phyloP scores from a whole-genome alignment of 2,113 vertebrate species.

The Clarias macrocephalus region DNA sequence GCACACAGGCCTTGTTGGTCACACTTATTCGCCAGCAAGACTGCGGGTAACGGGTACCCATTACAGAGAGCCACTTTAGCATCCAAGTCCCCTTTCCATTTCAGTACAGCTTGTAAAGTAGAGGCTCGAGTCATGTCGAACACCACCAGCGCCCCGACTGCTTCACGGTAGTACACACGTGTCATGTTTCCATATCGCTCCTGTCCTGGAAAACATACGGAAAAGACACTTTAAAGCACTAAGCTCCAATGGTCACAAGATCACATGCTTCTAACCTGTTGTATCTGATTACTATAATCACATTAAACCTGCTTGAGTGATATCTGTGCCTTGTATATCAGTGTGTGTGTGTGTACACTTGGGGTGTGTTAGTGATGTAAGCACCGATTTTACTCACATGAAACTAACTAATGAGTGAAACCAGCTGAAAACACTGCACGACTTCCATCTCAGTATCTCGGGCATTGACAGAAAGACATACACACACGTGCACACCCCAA shows the following conservation, averaged over 20 bases:
- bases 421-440: constrained; percentile 62
- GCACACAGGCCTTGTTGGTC: constrained; percentile 76
- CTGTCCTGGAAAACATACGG: constrained; percentile 68
- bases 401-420: constrained; percentile 64
- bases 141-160: constrained; percentile 79
- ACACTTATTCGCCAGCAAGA: constrained; percentile 79
- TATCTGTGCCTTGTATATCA: background rate
- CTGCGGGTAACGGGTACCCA: constrained; percentile 72
- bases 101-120: constrained; percentile 78
- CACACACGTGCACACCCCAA: constrained; percentile 46
- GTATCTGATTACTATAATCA: constrained; percentile 13
- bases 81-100: constrained; percentile 82
- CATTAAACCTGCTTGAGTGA: constrained; percentile 6
- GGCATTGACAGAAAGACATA: constrained; percentile 31
- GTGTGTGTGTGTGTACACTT: constrained; percentile 4
- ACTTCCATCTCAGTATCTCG: constrained; percentile 61
- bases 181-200: constrained; percentile 84
- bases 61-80: constrained; percentile 75
- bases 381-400: constrained; percentile 62
- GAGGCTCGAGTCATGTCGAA: constrained; percentile 79
- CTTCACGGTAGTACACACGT: constrained; percentile 80
- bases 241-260: background rate
- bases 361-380: constrained; percentile 3
- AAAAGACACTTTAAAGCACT: background rate
- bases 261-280: background rate